A percentile compares a stretch with the other conserved stretches of the same genome.
phyloP scores from a whole-genome alignment of 2,113 vertebrate species.

The Ctenomys sociabilis region DNA sequence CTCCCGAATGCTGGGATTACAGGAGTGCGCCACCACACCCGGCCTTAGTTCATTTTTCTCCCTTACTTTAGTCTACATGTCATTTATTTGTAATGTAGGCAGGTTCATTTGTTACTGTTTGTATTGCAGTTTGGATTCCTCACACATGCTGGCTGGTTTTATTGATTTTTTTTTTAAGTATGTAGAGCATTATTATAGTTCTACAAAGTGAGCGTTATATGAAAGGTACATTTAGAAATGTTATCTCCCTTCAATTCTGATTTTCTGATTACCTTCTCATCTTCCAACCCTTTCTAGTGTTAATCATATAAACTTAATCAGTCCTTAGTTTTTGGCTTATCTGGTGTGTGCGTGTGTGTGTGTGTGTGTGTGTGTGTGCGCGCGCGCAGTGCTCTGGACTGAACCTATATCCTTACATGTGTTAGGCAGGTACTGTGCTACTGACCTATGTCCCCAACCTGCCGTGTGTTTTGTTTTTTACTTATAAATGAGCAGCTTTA shows the following conservation, averaged over 20 bases:
- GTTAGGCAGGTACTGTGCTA: neutral
- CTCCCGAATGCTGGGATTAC: too few relatives aligned
- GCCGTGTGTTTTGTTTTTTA: neutral
- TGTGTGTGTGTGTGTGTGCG: neutral
- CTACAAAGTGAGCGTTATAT: neutral
- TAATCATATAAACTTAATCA: neutral
- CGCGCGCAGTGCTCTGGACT: neutral
- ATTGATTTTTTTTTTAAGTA: neutral
- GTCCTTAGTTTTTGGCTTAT: slow-evolving; percentile 24
- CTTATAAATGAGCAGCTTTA: neutral
- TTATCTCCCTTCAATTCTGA: neutral
- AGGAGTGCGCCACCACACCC: too few relatives aligned
- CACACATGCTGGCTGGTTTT: neutral
- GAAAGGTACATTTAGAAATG: neutral
- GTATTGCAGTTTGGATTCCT: neutral
- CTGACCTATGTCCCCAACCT: neutral
- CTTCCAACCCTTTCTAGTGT: neutral
- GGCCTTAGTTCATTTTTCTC: neutral
- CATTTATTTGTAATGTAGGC: neutral
- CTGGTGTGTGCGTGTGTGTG: neutral
- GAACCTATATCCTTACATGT: neutral
- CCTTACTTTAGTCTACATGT: neutral
- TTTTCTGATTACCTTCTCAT: neutral
- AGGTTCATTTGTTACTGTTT: slow-evolving; percentile 35
- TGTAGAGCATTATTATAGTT: neutral